Evolutionary conservation across 1,140 invertebrate species (phyloP), one percentile per base, ranked within the genome.

Genomic region (Euglossa dilemma): DNA sequence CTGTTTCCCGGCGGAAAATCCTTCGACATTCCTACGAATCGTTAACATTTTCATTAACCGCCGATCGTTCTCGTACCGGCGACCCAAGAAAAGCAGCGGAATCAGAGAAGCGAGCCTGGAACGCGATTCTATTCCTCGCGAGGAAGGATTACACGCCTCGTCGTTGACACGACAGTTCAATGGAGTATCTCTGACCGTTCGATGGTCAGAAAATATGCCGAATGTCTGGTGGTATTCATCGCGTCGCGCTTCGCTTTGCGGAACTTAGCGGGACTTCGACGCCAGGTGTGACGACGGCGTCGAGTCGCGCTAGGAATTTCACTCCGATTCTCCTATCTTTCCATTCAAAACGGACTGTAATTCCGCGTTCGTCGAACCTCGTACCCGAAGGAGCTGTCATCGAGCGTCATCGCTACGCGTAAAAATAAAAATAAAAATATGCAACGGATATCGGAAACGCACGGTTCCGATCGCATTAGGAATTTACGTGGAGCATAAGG

Each of bases 211-310:
- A 61, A 70, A 83, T 83, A 70, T 71, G 36, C 50, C 45, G 18
- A 66, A 78, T 50, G 61, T 81, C 14, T 75, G 43, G 50, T 63
- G 71, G 52, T 66, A 77, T 77, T 77, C 52, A 47, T 43, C 28
- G 50, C 25, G 67, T 20, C 59, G 50, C 14, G 64, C 63, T 75
- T 59, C 67, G 67, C 57, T 74, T 86, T 79, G 59, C 52, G 67
- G 79, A 73, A 82, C 82, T 86, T 85, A 86, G 82, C 75, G 59
- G 70, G 66, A 87, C 74, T 89, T 84, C 61, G 73, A 28, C 43
- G 43, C 20, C 57, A 61, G 57, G 56, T 72, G 36, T 52, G 71
- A 54, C 59, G 20, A 67, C 50, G 25, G 4, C 52, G 16, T 71
- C 70, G 50, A 72, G 20, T 83, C 84, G 87, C 78, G 61, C 71